phyloP scores from a whole-genome alignment of 2,888 invertebrate species.

The Zygogramma bicolorata region DNA sequence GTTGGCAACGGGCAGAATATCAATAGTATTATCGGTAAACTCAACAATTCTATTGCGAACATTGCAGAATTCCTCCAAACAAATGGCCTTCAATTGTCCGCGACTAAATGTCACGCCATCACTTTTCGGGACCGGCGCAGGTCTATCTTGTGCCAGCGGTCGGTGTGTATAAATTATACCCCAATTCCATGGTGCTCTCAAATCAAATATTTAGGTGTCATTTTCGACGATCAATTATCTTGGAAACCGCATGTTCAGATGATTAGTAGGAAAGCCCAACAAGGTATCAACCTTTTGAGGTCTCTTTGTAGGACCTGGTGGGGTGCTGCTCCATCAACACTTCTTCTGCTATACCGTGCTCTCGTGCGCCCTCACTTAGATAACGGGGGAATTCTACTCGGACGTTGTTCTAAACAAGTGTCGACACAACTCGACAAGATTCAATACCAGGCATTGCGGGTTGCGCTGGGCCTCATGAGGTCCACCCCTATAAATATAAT shows the following conservation, averaged over 20 bases:
- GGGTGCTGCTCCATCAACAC: background rate
- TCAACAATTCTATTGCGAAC: background rate
- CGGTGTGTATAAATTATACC: background rate
- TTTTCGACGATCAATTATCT: background rate
- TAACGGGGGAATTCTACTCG: background rate
- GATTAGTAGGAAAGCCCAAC: background rate
- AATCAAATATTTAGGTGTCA: background rate
- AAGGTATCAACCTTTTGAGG: background rate
- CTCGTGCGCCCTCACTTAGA: background rate
- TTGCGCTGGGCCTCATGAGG: conserved; percentile 3
- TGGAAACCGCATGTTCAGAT: conserved; percentile 4
- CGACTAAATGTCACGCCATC: background rate
- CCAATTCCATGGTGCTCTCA: background rate
- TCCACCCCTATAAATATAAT: background rate
- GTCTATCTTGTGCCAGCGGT: background rate
- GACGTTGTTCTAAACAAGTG: background rate
- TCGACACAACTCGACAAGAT: background rate
- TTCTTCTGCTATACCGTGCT: background rate
- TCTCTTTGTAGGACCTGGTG: conserved; percentile 4
- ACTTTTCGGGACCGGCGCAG: background rate
- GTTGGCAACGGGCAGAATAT: background rate
- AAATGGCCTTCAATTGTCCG: background rate
- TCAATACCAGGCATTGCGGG: background rate
- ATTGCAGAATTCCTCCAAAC: background rate
- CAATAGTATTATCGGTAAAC: background rate